Percentiles rank a stretch among this genome's conserved stretches.
Evolutionary conservation across 2,113 vertebrate species (phyloP).

Genomic region (Camelus dromedarius): DNA sequence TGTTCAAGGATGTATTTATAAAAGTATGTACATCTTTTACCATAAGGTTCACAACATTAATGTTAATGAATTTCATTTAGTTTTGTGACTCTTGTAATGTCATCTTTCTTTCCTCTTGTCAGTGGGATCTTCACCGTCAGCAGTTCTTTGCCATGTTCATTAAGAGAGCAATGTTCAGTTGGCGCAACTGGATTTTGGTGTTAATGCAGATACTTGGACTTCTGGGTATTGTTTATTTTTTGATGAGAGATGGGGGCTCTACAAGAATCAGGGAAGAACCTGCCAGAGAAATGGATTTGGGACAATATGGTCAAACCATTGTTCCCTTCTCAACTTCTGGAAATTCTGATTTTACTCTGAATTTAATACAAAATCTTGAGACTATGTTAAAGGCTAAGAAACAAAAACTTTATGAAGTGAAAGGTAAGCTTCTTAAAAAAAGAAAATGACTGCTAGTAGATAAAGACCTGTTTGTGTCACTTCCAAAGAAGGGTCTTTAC

Average conservation of each 20-base stretch:
- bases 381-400: conserved; percentile 87
- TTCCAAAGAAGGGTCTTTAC: not conserved
- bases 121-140: conserved; percentile 93
- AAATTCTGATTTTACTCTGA: conserved; percentile 75
- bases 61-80: not conserved
- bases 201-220: conserved; percentile 95
- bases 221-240: conserved; percentile 91
- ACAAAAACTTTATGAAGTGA: conserved; percentile 86
- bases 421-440: conserved; percentile 86
- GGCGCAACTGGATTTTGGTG: conserved; percentile 97
- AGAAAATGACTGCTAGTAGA: not conserved
- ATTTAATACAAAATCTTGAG: conserved; percentile 85
- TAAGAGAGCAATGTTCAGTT: conserved; percentile 94
- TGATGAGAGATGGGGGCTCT: conserved; percentile 90
- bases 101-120: not conserved
- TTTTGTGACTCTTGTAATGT: not conserved
- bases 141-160: conserved; percentile 97
- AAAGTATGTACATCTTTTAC: not conserved
- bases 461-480: not conserved
- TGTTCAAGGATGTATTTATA: not conserved
- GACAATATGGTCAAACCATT: conserved; percentile 90
- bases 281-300: conserved; percentile 88
- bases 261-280: conserved; percentile 86
- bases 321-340: conserved; percentile 90
- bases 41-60: not conserved